Conservation (phyloP, 2,888 invertebrate species). For the Mythimna ferrago region DNA sequence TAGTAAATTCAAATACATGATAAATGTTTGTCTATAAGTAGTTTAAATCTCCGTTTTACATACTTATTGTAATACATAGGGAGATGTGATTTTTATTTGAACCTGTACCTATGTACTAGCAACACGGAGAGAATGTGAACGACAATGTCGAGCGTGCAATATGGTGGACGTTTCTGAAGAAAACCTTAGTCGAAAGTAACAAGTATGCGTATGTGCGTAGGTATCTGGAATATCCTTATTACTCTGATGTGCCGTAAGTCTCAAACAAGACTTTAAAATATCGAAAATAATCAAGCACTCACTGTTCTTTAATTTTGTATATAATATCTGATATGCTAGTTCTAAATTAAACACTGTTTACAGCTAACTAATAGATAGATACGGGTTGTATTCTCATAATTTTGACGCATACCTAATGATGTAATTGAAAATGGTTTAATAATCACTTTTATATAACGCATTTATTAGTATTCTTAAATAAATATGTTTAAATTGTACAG, state of each 20-base stretch:
- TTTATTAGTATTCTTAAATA: slow-evolving; percentile 84
- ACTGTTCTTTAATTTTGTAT: slow-evolving; percentile 59
- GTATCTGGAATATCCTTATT: slow-evolving; percentile 29
- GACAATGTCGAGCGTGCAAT: slow-evolving; percentile 22
- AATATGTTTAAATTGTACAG: slow-evolving; percentile 85
- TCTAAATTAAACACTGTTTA: slow-evolving; percentile 54
- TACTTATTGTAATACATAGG: slow-evolving; percentile 21
- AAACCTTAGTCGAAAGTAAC: slow-evolving; percentile 6
- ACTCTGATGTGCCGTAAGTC: slow-evolving; percentile 63
- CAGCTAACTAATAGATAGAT: slow-evolving; percentile 63
- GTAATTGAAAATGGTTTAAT: slow-evolving; percentile 65
- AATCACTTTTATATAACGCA: slow-evolving; percentile 78
- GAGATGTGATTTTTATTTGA: slow-evolving; percentile 37
- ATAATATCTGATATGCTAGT: slow-evolving; percentile 53
- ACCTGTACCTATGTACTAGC: slow-evolving; percentile 12
- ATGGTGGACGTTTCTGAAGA: slow-evolving; percentile 44
- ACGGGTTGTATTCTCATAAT: slow-evolving; percentile 73
- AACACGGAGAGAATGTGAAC: background rate
- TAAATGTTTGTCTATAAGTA: slow-evolving; percentile 27
- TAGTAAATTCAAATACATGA: slow-evolving; percentile 42
- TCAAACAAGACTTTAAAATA: slow-evolving; percentile 64
- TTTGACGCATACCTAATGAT: slow-evolving; percentile 57
- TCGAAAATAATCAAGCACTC: slow-evolving; percentile 49
- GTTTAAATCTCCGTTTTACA: slow-evolving; percentile 14
- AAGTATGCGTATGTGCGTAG: slow-evolving; percentile 10